phyloP scores from a whole-genome alignment of 2,888 invertebrate species.

The Epirrita christyi region DNA sequence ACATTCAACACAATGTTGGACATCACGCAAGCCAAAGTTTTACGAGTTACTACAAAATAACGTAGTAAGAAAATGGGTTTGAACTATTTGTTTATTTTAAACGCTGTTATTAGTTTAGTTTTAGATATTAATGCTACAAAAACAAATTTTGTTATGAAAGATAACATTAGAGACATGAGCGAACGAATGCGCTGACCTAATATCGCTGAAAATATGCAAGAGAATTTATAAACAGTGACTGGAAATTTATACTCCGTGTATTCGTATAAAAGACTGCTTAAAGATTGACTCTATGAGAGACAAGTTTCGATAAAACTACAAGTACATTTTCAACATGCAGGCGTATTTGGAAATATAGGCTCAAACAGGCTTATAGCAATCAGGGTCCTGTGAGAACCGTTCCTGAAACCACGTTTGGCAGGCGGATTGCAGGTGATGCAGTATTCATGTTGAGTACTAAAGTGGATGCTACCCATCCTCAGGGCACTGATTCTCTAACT shows the following conservation, averaged over 20 bases:
- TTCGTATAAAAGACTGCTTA: too few relatives aligned
- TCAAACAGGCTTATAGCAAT: too few relatives aligned
- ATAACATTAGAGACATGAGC: slow-evolving; percentile 27
- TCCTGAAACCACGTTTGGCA: too few relatives aligned
- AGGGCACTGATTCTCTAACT: too few relatives aligned
- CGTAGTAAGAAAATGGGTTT: slow-evolving; percentile 33
- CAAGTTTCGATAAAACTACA: too few relatives aligned
- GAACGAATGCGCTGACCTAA: slow-evolving; percentile 22
- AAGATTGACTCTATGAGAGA: too few relatives aligned
- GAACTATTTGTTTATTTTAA: slow-evolving; percentile 36
- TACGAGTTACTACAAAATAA: slow-evolving; percentile 26
- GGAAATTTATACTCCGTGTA: slow-evolving; percentile 2
- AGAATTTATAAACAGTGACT: slow-evolving; percentile 17
- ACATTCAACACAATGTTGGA: slow-evolving; percentile 22
- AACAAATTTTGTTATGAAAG: slow-evolving; percentile 38
- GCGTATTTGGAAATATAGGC: too few relatives aligned
- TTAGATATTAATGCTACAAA: slow-evolving; percentile 32
- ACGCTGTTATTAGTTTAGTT: slow-evolving; percentile 36
- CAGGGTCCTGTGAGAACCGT: too few relatives aligned
- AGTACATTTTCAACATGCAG: too few relatives aligned
- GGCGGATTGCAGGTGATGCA: too few relatives aligned
- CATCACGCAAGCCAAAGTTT: slow-evolving; percentile 23
- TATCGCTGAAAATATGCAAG: slow-evolving; percentile 21
- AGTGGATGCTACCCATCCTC: too few relatives aligned
- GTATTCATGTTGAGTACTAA: too few relatives aligned